These are phyloP conservation scores for Crossocerus cetratus DNA, from an alignment of 2,888 invertebrate species.

Conservation along the genomic window DNA sequence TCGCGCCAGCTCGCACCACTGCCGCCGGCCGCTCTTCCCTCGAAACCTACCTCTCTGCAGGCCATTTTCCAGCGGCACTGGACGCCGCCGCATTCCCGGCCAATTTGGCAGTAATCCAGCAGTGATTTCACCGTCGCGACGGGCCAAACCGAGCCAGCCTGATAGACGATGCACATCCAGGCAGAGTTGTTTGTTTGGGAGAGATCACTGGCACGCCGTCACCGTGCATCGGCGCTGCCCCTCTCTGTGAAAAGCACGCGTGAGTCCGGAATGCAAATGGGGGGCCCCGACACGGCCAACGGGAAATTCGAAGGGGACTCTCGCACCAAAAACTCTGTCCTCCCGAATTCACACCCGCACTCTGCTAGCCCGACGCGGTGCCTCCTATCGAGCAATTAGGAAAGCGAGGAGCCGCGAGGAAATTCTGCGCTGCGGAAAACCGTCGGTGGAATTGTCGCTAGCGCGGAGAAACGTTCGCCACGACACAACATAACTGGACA, in stretches of 20 bases:
- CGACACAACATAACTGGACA: conserved; percentile 75
- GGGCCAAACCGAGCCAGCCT: conserved; percentile 7
- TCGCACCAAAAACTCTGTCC: too few species aligned
- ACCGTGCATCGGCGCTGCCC: conserved; percentile 16
- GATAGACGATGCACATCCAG: not conserved
- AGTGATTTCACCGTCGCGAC: not conserved
- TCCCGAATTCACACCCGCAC: conserved; percentile 8
- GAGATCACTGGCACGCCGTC: conserved; percentile 15
- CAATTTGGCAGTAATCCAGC: not conserved
- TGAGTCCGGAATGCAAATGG: conserved; percentile 42
- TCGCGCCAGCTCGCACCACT: not conserved
- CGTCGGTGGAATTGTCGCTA: conserved; percentile 34
- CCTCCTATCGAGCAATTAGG: not conserved
- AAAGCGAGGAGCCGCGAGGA: not conserved
- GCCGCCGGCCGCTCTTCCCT: too few species aligned
- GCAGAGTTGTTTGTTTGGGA: not conserved
- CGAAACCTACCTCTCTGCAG: conserved; percentile 38
- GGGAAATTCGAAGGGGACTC: not conserved
- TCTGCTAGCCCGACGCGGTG: not conserved
- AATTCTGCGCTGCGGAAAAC: conserved; percentile 20
- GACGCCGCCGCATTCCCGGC: conserved; percentile 42
- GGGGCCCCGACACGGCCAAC: conserved; percentile 3
- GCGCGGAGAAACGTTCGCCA: conserved; percentile 60
- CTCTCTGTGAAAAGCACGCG: conserved; percentile 30
- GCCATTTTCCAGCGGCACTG: conserved; percentile 46